Percentiles rank a stretch among this genome's conserved stretches.
phyloP scores from a whole-genome alignment of 2,888 invertebrate species.

The Pilophorus perplexus region DNA sequence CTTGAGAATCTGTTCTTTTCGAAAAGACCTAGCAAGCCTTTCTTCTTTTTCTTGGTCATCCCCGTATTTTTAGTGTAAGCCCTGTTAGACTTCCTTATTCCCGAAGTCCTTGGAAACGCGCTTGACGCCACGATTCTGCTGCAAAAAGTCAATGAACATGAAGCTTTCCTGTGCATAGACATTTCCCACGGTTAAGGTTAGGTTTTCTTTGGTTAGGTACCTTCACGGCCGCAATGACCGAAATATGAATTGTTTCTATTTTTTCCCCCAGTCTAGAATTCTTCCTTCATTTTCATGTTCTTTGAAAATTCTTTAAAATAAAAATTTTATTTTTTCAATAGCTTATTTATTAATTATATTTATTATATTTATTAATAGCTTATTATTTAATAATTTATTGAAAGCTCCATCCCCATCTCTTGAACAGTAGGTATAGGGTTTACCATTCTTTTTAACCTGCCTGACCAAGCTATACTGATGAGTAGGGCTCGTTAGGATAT shows the following conservation, averaged over 20 bases:
- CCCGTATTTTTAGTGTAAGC: neutral
- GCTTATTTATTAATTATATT: too few species aligned
- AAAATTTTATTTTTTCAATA: too few species aligned
- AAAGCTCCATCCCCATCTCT: too few species aligned
- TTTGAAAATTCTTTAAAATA: neutral
- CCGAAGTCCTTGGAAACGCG: neutral
- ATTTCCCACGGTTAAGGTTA: too few species aligned
- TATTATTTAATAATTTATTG: too few species aligned
- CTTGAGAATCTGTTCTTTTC: too few species aligned
- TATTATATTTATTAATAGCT: too few species aligned
- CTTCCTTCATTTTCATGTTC: neutral
- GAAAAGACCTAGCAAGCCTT: conserved; percentile 15
- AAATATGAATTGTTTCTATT: neutral
- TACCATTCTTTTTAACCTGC: too few species aligned
- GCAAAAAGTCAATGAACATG: neutral
- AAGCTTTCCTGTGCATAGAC: conserved; percentile 3
- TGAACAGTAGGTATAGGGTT: too few species aligned
- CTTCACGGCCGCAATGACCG: neutral
- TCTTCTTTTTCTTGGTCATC: conserved; percentile 3
- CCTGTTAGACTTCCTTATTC: neutral
- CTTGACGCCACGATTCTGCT: conserved; percentile 19
- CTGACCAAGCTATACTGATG: too few species aligned
- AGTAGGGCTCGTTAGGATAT: too few species aligned
- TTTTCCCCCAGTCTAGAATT: neutral
- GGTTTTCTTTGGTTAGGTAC: conserved; percentile 5